These are phyloP conservation scores for Leontocebus nigricollis DNA, from an alignment of 2,797 vertebrate species.

Conservation along the genomic window DNA sequence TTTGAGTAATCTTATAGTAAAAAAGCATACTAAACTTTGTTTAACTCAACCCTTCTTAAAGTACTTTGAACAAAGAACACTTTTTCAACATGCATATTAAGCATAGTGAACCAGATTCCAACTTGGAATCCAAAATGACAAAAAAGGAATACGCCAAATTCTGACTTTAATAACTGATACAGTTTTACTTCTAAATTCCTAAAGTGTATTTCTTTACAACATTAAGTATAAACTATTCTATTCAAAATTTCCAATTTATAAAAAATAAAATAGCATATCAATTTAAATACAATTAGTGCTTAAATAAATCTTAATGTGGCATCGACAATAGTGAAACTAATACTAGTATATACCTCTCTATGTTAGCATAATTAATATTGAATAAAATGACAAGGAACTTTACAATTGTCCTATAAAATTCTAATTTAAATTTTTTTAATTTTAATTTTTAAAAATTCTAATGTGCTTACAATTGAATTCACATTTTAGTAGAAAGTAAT, in stretches of 20 bases:
- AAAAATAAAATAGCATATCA: neutral
- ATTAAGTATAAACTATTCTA: conserved; percentile 34
- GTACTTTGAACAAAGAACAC: neutral
- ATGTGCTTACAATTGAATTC: conserved; percentile 15
- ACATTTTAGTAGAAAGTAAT: conserved; percentile 34
- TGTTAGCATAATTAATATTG: conserved; percentile 20
- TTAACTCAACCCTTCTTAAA: neutral
- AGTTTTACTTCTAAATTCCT: conserved; percentile 52
- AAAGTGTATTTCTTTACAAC: neutral
- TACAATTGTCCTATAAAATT: neutral
- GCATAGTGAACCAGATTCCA: conserved; percentile 6
- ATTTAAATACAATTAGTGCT: conserved; percentile 26
- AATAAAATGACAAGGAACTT: neutral
- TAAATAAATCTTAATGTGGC: neutral
- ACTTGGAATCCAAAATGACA: conserved; percentile 47
- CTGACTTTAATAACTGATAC: neutral
- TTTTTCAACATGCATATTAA: neutral
- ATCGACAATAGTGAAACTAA: neutral
- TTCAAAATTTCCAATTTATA: conserved; percentile 36
- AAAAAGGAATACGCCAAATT: conserved; percentile 12
- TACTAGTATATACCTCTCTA: neutral
- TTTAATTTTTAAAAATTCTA: neutral
- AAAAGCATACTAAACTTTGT: neutral
- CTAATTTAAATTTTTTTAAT: neutral
- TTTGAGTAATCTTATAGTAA: neutral